Conservation (phyloP, 2,797 vertebrate species). For the Hybognathus amarus region DNA sequence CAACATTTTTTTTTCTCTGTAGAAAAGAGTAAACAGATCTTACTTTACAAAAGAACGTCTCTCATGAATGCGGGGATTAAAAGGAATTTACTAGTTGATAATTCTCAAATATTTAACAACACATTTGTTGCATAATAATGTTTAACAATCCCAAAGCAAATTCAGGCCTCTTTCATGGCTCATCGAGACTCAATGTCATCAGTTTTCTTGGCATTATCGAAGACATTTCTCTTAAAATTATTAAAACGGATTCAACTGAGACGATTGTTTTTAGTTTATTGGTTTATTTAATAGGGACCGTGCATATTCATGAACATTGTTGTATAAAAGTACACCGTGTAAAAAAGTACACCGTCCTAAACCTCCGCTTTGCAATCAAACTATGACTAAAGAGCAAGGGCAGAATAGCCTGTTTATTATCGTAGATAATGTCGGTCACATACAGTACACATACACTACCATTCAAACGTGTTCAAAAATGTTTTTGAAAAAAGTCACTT, state of each 20-base stretch:
- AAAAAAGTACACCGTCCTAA: no score
- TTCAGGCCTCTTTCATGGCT: not conserved
- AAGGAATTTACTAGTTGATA: not conserved
- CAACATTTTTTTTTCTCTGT: not conserved
- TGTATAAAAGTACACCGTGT: no score
- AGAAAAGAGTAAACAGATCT: not conserved
- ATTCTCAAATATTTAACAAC: not conserved
- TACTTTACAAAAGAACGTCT: not conserved
- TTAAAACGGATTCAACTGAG: not conserved
- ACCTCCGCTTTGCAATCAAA: constrained; percentile 33
- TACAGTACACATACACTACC: not conserved
- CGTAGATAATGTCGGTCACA: constrained; percentile 41
- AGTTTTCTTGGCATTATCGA: not conserved
- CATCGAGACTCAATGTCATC: not conserved
- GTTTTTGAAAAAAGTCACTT: no score
- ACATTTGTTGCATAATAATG: not conserved
- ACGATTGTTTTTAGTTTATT: not conserved
- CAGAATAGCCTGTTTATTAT: constrained; percentile 38
- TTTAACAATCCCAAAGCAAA: not conserved
- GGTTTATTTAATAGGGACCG: no score
- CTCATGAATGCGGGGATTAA: not conserved
- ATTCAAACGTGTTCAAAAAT: not conserved
- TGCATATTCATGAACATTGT: no score
- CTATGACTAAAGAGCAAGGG: constrained; percentile 28
- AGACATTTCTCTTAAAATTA: no score